Evolutionary conservation across 2,113 vertebrate species (phyloP), one percentile per base, ranked within the genome.

Genomic region (Barbus barbus): DNA sequence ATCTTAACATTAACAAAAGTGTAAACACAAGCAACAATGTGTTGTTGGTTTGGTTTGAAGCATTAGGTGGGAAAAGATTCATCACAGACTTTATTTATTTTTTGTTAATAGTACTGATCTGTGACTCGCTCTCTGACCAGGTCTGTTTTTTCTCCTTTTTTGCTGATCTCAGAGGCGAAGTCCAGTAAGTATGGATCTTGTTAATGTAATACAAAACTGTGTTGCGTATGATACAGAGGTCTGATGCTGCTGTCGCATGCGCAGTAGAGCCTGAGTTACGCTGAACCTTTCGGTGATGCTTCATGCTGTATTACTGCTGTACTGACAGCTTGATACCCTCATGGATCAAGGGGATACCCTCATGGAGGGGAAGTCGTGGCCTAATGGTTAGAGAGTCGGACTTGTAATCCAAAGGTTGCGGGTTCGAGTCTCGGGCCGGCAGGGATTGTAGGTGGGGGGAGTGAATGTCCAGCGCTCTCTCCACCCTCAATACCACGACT

Each of bases 101-200:
- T 44, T 80, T 18, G 36, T 65, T 80, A 22, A 44, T 71, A 83
- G 81, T 89, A 41, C 88, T 92, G 85, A 92, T 94, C 94, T 93
- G 86, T 94, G 73, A 13, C 74, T 81, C 31, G 11, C 93, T 96
- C 92, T 95, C 94, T 96, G 95, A 96, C 92, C 92, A 94, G 95
- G 92, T 95, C 92, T 96, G 83, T 95, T 95, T 94, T 96, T 94
- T 95, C 93, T 96, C 92, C 93, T 91, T 91, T 96, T 95, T 93
- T 92, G 94, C 95, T 93, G 94, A 91, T 92, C 93, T 77, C 95
- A 97, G 96, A 96, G 95, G 90, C 95, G 95, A 90, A 97, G 96
- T 89, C 96, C 96, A 93, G 96, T 97, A 94, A 96, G 96, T 91
- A 75, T 51, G 44, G 38, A 51, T 31, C 26, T 20, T 75, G 44